These are phyloP conservation scores for Penaeus indicus DNA, from an alignment of 1,140 invertebrate species.

Conservation along the genomic window DNA sequence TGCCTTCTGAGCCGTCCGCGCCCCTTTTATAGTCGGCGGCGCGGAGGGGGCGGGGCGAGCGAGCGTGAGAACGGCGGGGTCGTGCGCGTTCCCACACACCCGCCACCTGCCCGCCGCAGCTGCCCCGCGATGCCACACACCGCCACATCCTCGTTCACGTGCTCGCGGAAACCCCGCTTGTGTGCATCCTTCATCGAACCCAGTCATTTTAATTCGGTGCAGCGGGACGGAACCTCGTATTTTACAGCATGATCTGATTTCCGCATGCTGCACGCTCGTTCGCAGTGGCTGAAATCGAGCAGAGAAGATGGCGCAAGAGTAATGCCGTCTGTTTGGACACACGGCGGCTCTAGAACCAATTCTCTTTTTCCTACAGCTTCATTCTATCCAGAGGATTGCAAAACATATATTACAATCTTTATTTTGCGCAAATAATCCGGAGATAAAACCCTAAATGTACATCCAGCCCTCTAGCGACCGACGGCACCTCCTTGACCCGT, in stretches of 20 bases:
- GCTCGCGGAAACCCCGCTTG: slow-evolving; percentile 15
- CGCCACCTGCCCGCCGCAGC: slow-evolving; percentile 65
- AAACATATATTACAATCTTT: not conserved
- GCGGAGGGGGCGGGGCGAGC: slow-evolving; percentile 55
- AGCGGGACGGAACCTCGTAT: not conserved
- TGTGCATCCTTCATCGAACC: slow-evolving; percentile 32
- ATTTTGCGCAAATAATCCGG: not conserved
- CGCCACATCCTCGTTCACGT: slow-evolving; percentile 32
- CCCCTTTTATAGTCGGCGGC: slow-evolving; percentile 47
- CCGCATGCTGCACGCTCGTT: no score
- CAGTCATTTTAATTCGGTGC: slow-evolving; percentile 44
- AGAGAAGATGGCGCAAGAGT: no score
- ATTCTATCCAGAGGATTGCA: no score
- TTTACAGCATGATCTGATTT: no score
- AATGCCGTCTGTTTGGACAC: no score
- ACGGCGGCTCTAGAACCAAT: no score
- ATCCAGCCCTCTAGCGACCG: not conserved
- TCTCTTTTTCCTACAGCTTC: no score
- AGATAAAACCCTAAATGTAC: not conserved
- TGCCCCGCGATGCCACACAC: slow-evolving; percentile 35
- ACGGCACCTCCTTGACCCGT: slow-evolving; percentile 56
- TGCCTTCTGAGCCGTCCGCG: not conserved
- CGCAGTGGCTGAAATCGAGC: no score
- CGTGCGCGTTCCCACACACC: slow-evolving; percentile 66
- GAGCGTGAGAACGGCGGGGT: slow-evolving; percentile 66